These are phyloP conservation scores for Creontiades dilutus DNA, from an alignment of 2,888 invertebrate species.

Conservation along the genomic window DNA sequence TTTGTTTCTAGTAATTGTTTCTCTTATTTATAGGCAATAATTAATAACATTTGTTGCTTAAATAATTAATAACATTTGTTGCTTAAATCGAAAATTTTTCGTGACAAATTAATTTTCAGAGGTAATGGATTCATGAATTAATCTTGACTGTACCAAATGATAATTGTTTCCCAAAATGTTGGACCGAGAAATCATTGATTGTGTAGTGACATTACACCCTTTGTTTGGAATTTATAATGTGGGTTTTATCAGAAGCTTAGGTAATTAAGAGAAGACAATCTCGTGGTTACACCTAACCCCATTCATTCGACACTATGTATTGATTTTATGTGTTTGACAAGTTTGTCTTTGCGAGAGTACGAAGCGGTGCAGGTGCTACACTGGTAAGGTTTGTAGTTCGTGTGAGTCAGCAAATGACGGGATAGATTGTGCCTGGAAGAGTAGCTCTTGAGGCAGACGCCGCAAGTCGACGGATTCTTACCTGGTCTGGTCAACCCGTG, in stretches of 20 bases:
- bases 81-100: no score
- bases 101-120: no score
- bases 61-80: no score
- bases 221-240: no score
- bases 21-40: neutral
- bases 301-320: slow-evolving; percentile 41
- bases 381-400: slow-evolving; percentile 85
- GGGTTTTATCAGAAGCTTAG: no score
- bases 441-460: slow-evolving; percentile 71
- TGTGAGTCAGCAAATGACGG: slow-evolving; percentile 86
- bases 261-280: no score
- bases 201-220: no score
- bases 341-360: slow-evolving; percentile 81
- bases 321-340: slow-evolving; percentile 82
- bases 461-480: slow-evolving; percentile 66
- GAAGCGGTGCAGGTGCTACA: slow-evolving; percentile 83
- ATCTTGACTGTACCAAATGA: no score
- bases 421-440: slow-evolving; percentile 80
- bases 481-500: slow-evolving; percentile 60
- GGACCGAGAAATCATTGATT: no score
- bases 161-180: no score
- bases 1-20: neutral
- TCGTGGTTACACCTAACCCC: neutral
- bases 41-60: no score
- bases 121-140: no score